Conservation (phyloP, 2,888 invertebrate genomes). For the Melanostoma mellinum region DNA sequence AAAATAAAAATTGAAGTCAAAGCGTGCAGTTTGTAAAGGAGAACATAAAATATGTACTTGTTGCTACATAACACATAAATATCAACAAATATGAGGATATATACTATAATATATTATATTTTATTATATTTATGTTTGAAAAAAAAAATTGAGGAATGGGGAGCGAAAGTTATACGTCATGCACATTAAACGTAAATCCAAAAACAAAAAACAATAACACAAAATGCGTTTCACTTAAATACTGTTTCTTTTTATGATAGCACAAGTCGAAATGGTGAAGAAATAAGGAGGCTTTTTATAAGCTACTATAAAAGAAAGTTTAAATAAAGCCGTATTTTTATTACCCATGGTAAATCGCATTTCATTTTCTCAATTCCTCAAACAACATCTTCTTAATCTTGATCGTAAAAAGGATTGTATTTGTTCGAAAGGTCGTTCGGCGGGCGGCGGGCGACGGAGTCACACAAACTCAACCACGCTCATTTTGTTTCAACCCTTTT, state of each 20-base stretch:
- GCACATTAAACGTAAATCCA: slow-evolving; percentile 68
- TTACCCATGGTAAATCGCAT: slow-evolving; percentile 57
- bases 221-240: slow-evolving; percentile 61
- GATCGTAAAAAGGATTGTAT: slow-evolving; percentile 30
- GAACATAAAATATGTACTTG: slow-evolving; percentile 71
- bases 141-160: slow-evolving; percentile 42
- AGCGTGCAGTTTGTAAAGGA: slow-evolving; percentile 65
- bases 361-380: slow-evolving; percentile 42
- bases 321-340: slow-evolving; percentile 44
- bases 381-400: slow-evolving; percentile 33
- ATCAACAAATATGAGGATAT: slow-evolving; percentile 69
- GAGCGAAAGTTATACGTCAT: slow-evolving; percentile 63
- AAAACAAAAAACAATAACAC: slow-evolving; percentile 71
- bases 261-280: slow-evolving; percentile 43
- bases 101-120: slow-evolving; percentile 53
- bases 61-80: slow-evolving; percentile 66
- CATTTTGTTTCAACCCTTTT: slow-evolving; percentile 23
- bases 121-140: slow-evolving; percentile 41
- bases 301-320: slow-evolving; percentile 30
- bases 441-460: not conserved
- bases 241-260: slow-evolving; percentile 31
- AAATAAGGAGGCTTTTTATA: not conserved
- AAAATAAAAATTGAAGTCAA: slow-evolving; percentile 12
- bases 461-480: not conserved
- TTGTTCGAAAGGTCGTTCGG: slow-evolving; percentile 1